Evolutionary conservation across 2,113 vertebrate genomes (phyloP), one percentile per base, ranked within the genome.

Genomic region (Ammodytes dubius): DNA sequence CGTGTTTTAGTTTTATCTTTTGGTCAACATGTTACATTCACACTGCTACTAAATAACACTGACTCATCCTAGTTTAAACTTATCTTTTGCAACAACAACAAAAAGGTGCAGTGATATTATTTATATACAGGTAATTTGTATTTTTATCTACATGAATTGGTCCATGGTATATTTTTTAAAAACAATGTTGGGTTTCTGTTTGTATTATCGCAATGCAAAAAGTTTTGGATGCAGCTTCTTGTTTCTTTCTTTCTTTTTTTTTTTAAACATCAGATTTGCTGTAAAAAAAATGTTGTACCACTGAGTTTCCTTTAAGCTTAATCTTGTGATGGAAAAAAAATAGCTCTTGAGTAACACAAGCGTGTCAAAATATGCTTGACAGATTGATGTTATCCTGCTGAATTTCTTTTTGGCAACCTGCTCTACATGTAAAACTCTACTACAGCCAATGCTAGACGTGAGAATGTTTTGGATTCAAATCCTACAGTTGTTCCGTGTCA

Each of bases 111-210:
- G 42, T 12, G 43, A 79, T 53, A 47, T 86, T 88, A 88, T 87
- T 91, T 89, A 71, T 83, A 43, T 39, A 57, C 59, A 60, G 12
- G 19, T 74, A 37, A 50, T 14, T 0, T 74, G 19, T 87, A 42
- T 88, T 81, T 86, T 68, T 79, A 70, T 63, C 37, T 17, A 53
- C 61, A 54, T 61, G 58, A 70, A 81, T 69, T 79, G 54, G 71
- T 77, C 56, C 3, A 1, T 66, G 73, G 46, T 15, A 37, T 71
- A 27, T 77, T 82, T 27, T 87, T 81, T 73, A 70, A 76, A 79
- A 79, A 40, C 50, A 72, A 45, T 71, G 61, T 71, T 72, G 42
- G 80, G 10, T 68, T 79, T 84, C 42, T 65, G 63, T 84, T 82
- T 79, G 47, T 65, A 46, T 79, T 80, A 27, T 59, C 15, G 42